These are phyloP conservation scores for Pteruthius melanotis DNA, from an alignment of 2,113 vertebrate species.

Conservation along the genomic window DNA sequence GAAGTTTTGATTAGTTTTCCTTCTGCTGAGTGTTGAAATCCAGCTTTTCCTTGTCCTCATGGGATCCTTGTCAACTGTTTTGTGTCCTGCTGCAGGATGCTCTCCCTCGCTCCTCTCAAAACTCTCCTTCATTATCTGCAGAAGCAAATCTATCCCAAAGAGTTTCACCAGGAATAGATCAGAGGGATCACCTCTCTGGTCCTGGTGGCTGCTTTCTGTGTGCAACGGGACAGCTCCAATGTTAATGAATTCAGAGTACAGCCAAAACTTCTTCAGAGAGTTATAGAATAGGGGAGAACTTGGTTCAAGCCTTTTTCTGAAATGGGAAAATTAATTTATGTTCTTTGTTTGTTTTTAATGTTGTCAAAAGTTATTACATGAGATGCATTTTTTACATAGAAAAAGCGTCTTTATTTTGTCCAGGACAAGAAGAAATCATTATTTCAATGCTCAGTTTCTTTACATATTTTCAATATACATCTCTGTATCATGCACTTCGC, in stretches of 20 bases:
- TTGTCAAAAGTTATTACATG: accelerated
- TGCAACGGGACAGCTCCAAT: not conserved
- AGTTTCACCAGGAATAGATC: not conserved
- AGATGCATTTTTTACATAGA: not conserved
- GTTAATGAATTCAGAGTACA: not conserved
- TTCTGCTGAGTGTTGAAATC: not conserved
- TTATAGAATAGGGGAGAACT: not conserved
- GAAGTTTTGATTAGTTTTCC: not conserved
- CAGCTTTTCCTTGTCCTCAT: not conserved
- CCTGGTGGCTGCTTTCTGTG: not conserved
- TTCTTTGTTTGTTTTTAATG: accelerated
- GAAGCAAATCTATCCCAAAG: not conserved
- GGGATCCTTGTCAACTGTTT: not conserved
- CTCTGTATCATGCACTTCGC: not conserved
- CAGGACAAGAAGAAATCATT: not conserved
- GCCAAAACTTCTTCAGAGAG: not conserved
- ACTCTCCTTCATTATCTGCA: too few species aligned
- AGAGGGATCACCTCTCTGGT: not conserved
- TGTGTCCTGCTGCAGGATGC: not conserved
- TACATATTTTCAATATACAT: not conserved
- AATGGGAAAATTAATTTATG: not conserved
- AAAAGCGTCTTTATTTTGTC: accelerated
- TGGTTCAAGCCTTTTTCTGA: not conserved
- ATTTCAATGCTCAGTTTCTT: not conserved
- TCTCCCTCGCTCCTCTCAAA: not conserved